phyloP scores from a whole-genome alignment of 1,140 invertebrate species.

The Trichonephila inaurata region DNA sequence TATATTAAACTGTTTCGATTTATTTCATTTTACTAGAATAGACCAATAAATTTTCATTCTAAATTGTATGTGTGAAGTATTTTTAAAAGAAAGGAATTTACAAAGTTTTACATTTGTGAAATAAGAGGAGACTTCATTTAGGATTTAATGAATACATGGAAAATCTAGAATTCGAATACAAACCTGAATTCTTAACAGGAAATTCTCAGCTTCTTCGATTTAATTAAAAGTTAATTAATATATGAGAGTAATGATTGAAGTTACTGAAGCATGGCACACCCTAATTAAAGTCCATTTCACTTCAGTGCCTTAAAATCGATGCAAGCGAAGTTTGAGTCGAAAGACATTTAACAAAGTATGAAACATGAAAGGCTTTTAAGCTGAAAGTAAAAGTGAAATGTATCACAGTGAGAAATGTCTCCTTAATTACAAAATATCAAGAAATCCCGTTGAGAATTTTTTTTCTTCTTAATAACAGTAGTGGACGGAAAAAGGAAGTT shows the following conservation, averaged over 20 bases:
- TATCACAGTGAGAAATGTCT: neutral
- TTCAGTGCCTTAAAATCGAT: conserved; percentile 20
- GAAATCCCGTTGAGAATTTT: too few species aligned
- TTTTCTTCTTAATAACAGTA: too few species aligned
- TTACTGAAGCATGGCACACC: neutral
- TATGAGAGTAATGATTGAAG: conserved; percentile 19
- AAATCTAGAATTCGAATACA: neutral
- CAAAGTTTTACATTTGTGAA: neutral
- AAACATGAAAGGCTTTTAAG: conserved; percentile 18
- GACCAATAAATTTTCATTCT: too few species aligned
- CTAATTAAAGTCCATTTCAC: conserved; percentile 20
- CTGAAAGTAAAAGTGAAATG: neutral
- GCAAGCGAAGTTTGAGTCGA: neutral
- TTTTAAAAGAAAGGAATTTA: too few species aligned
- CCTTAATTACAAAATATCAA: neutral
- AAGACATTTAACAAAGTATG: conserved; percentile 16
- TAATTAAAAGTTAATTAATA: conserved; percentile 36
- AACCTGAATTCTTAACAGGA: neutral
- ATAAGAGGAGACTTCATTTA: neutral
- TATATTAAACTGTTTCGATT: too few species aligned
- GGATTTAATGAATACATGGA: neutral
- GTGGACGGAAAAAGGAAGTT: too few species aligned
- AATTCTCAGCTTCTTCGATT: neutral
- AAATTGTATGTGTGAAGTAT: too few species aligned
- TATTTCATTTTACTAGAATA: too few species aligned